Percentiles rank a stretch among this genome's conserved stretches.
phyloP scores from a whole-genome alignment of 2,113 vertebrate genomes.

The Scalopus aquaticus region DNA sequence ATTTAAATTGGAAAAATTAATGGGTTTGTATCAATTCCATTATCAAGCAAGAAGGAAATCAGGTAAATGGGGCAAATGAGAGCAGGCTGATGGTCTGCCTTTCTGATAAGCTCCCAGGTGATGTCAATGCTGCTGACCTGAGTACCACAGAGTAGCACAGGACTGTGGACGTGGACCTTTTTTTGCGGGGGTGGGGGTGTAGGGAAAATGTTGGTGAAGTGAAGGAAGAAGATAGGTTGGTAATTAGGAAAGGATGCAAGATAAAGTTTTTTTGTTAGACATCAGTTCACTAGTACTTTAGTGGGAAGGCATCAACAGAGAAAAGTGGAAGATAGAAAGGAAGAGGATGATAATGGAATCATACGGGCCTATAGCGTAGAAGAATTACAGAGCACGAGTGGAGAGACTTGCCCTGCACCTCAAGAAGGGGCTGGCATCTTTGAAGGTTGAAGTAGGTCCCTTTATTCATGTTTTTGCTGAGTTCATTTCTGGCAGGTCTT shows the following conservation, averaged over 20 bases:
- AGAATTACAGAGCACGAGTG: neutral
- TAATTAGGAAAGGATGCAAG: neutral
- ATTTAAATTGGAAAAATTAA: neutral
- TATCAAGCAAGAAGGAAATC: neutral
- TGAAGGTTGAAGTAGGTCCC: neutral
- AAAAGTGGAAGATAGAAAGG: neutral
- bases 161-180: neutral
- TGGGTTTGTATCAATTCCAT: neutral
- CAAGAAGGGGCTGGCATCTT: neutral
- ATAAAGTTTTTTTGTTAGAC: neutral
- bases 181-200: no score
- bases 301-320: neutral
- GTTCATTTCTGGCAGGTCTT: neutral
- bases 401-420: neutral
- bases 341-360: neutral
- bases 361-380: neutral
- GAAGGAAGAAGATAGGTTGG: neutral
- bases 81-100: neutral
- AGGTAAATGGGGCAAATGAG: neutral
- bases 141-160: neutral
- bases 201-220: neutral
- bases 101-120: neutral
- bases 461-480: neutral
- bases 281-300: rapidly evolving
- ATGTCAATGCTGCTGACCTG: neutral